phyloP scores from a whole-genome alignment of 2,797 vertebrate genomes.

The Eulemur mongoz region DNA sequence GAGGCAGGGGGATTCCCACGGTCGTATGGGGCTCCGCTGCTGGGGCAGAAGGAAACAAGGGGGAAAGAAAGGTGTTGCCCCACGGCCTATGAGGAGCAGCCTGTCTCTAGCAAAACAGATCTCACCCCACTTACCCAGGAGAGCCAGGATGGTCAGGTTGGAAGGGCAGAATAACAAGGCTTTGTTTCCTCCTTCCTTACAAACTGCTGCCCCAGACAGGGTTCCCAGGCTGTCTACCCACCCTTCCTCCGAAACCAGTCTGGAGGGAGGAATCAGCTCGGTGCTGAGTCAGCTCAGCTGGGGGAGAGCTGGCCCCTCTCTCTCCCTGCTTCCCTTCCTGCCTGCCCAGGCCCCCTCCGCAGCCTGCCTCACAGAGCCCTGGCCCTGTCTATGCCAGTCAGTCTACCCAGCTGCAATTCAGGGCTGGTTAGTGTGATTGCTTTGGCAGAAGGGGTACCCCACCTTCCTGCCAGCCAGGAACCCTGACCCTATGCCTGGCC shows the following conservation, averaged over 20 bases:
- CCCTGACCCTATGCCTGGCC: slow-evolving; percentile 61
- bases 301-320: slow-evolving; percentile 44
- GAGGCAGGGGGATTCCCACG: neutral
- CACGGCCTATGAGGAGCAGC: neutral
- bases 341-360: slow-evolving; percentile 59
- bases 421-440: slow-evolving; percentile 63
- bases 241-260: slow-evolving; percentile 63
- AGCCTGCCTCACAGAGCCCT: slow-evolving; percentile 5
- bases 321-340: slow-evolving; percentile 63
- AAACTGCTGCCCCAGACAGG: slow-evolving; percentile 61
- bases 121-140: neutral
- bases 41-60: neutral
- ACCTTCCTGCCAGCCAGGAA: slow-evolving; percentile 68
- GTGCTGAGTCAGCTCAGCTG: slow-evolving; percentile 81
- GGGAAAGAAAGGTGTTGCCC: neutral
- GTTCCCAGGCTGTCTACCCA: slow-evolving; percentile 67
- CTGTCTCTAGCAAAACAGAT: neutral
- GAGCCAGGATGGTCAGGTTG: slow-evolving; percentile 22
- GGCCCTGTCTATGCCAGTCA: slow-evolving; percentile 33
- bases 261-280: slow-evolving; percentile 43
- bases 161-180: slow-evolving; percentile 52
- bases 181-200: slow-evolving; percentile 65
- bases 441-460: slow-evolving; percentile 76
- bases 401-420: slow-evolving; percentile 68
- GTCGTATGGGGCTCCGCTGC: neutral